A percentile compares a stretch with the other conserved stretches of the same genome.
phyloP scores from a whole-genome alignment of 1,140 invertebrate genomes.

The Pararge aegeria region DNA sequence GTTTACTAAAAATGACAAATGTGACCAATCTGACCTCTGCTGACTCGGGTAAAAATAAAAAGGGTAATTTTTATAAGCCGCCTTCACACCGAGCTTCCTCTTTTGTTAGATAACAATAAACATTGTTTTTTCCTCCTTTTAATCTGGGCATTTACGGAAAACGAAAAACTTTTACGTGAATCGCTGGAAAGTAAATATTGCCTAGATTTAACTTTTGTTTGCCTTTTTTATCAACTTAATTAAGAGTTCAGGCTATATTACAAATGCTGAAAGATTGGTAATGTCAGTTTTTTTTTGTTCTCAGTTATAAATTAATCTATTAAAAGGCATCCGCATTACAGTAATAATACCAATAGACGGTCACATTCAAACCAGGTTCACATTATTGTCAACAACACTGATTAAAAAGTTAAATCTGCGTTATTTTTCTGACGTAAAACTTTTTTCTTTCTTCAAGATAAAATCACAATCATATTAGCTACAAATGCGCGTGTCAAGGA shows the following conservation, averaged over 20 bases:
- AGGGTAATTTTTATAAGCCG: conserved; percentile 44
- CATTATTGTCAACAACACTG: too few species aligned
- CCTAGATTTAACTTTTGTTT: conserved; percentile 15
- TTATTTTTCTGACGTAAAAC: too few species aligned
- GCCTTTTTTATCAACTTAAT: background rate
- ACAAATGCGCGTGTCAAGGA: conserved; percentile 15
- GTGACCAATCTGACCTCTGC: conserved; percentile 29
- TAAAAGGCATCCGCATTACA: too few species aligned
- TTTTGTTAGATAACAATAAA: conserved; percentile 54
- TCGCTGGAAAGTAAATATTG: conserved; percentile 13
- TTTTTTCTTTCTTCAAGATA: too few species aligned
- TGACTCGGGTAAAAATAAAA: conserved; percentile 29
- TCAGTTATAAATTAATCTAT: too few species aligned
- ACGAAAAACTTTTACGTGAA: conserved; percentile 14
- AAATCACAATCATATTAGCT: conserved; percentile 7
- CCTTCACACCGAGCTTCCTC: conserved; percentile 29
- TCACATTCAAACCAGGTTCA: too few species aligned
- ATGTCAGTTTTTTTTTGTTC: too few species aligned
- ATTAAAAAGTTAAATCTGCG: too few species aligned
- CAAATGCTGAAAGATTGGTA: too few species aligned
- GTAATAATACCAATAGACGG: too few species aligned
- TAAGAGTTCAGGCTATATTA: background rate
- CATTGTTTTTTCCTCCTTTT: conserved; percentile 35
- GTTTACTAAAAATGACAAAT: background rate
- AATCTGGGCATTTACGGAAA: conserved; percentile 24